Percentiles rank a stretch among this genome's conserved stretches.
These are phyloP conservation scores for Sapajus apella DNA, from an alignment of 2,113 vertebrate genomes.

Conservation along the genomic window DNA sequence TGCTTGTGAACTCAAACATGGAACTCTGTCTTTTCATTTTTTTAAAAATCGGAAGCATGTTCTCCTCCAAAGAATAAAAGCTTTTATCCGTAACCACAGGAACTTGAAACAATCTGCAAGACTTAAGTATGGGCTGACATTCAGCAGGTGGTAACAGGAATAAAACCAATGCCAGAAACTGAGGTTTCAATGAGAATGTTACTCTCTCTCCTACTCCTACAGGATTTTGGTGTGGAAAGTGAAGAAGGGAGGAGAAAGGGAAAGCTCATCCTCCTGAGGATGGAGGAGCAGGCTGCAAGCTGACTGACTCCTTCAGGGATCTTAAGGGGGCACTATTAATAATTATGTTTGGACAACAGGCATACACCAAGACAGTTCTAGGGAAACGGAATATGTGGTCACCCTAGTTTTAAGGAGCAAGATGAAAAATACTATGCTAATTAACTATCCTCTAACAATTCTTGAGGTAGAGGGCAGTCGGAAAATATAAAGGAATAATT, in stretches of 20 bases:
- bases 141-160: not conserved
- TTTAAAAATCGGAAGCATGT: not conserved
- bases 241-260: not conserved
- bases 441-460: not conserved
- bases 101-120: constrained; percentile 30
- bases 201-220: not conserved
- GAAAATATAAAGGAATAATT: not conserved
- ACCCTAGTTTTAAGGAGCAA: not conserved
- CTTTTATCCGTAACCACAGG: constrained; percentile 47
- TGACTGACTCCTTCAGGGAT: not conserved
- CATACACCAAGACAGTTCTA: not conserved
- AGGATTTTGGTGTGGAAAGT: not conserved
- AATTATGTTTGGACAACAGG: not conserved
- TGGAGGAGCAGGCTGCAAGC: not conserved
- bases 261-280: not conserved
- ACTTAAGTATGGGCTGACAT: not conserved
- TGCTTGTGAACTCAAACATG: not conserved
- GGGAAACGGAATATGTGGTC: not conserved
- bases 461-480: not conserved
- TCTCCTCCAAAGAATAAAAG: constrained; percentile 45
- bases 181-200: not conserved
- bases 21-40: not conserved
- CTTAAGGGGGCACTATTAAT: not conserved
- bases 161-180: constrained; percentile 9
- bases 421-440: not conserved